Evolutionary conservation across 2,888 invertebrate genomes (phyloP).

Genomic region (Litoditis marina): DNA sequence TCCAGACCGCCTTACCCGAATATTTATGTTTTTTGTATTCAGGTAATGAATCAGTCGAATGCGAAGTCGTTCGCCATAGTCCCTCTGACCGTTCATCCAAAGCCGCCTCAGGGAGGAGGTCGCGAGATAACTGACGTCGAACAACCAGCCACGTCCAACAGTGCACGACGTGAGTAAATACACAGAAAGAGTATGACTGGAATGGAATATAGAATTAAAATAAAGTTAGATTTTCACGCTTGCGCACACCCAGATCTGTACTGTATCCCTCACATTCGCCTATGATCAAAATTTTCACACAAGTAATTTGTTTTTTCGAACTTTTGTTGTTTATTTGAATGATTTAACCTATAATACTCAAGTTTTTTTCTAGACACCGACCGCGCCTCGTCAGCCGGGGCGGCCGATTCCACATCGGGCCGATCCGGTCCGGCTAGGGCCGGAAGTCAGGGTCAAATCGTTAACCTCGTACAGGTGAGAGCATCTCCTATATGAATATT

Average conservation of each 20-base stretch:
- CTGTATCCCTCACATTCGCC: neutral
- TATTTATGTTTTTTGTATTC: neutral
- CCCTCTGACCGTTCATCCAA: constrained; percentile 50
- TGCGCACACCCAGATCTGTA: neutral
- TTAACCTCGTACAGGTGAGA: constrained; percentile 38
- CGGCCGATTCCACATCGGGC: neutral
- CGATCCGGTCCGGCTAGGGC: constrained; percentile 10
- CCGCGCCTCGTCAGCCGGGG: constrained; percentile 2
- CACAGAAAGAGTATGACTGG: neutral
- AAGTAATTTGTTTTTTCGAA: too few relatives aligned
- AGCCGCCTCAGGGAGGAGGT: constrained; percentile 3
- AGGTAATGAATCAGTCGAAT: constrained; percentile 47
- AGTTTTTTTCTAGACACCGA: too few relatives aligned
- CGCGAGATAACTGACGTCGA: neutral
- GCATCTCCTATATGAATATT: neutral
- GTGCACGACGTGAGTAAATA: neutral
- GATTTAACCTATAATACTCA: too few relatives aligned
- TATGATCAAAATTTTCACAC: too few relatives aligned
- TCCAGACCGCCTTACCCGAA: too few relatives aligned
- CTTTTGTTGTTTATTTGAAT: too few relatives aligned
- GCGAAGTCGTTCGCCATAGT: constrained; percentile 49
- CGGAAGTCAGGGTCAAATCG: constrained; percentile 29
- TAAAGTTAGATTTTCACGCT: neutral
- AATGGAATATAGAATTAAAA: neutral
- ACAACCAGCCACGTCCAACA: neutral